Conservation (phyloP, 2,888 invertebrate species). For the Lepidochitona cinerea region DNA sequence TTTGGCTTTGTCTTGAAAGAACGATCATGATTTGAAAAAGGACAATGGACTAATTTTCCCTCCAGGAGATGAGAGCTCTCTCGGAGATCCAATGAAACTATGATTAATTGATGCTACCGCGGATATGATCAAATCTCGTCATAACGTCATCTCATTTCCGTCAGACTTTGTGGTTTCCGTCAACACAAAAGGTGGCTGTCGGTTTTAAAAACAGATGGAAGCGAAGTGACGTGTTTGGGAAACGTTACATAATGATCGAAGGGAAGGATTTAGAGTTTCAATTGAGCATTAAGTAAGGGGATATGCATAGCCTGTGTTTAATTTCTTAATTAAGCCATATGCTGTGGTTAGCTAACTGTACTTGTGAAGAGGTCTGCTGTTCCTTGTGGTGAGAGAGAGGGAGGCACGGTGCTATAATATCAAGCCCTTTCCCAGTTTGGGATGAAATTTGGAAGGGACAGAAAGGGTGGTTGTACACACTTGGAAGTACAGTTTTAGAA, state of each 20-base stretch:
- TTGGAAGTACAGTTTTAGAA: constrained; percentile 15
- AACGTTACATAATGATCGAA: not conserved
- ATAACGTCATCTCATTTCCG: not conserved
- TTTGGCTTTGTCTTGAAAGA: too few species aligned
- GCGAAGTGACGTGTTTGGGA: not conserved
- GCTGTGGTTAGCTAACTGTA: constrained; percentile 24
- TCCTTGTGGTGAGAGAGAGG: too few species aligned
- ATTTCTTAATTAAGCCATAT: constrained; percentile 35
- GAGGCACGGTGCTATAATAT: too few species aligned
- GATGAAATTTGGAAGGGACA: too few species aligned
- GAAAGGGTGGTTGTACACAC: not conserved
- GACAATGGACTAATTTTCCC: too few species aligned
- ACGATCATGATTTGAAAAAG: too few species aligned
- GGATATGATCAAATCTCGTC: not conserved
- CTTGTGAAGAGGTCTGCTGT: too few species aligned
- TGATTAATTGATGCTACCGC: not conserved
- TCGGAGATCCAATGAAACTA: not conserved
- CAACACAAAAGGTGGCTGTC: not conserved
- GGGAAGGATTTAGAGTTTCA: not conserved
- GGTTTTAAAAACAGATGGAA: not conserved
- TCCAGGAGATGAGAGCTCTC: too few species aligned
- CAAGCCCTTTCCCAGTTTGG: too few species aligned
- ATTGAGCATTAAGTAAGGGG: not conserved
- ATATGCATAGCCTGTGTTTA: constrained; percentile 10
- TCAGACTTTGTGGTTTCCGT: constrained; percentile 1